Percentiles rank a stretch among this genome's conserved stretches.
These are phyloP conservation scores for Erythrolamprus reginae DNA, from an alignment of 2,113 vertebrate species.

Conservation along the genomic window DNA sequence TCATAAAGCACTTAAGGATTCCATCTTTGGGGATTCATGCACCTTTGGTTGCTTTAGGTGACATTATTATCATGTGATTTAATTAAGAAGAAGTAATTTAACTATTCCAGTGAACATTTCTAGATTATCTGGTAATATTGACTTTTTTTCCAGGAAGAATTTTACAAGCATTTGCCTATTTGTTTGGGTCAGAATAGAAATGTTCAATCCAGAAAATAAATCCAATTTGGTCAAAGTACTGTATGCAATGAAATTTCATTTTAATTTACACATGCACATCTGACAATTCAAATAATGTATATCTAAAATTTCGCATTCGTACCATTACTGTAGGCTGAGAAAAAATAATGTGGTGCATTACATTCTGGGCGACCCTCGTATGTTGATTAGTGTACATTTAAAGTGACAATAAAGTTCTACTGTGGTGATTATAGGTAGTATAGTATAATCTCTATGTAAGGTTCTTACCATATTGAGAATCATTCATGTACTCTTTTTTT, in stretches of 20 bases:
- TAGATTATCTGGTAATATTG: neutral
- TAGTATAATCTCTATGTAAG: neutral
- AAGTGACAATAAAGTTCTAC: neutral
- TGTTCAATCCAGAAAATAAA: neutral
- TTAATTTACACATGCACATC: too few relatives aligned
- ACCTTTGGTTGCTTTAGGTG: neutral
- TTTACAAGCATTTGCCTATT: neutral
- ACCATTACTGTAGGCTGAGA: too few relatives aligned
- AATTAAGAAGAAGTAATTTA: neutral
- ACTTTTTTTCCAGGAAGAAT: neutral
- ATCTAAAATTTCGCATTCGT: too few relatives aligned
- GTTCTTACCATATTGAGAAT: neutral
- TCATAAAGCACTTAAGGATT: neutral
- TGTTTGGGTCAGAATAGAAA: neutral
- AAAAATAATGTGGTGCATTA: too few relatives aligned
- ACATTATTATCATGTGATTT: neutral
- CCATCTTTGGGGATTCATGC: neutral
- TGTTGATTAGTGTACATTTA: too few relatives aligned
- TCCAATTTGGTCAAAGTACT: neutral
- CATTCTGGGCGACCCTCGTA: too few relatives aligned
- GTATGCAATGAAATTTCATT: too few relatives aligned
- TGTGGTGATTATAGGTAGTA: neutral
- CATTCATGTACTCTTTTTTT: neutral
- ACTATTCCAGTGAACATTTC: neutral
- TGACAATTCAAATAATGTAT: too few relatives aligned